Percentiles rank a stretch among this genome's conserved stretches.
Conservation (phyloP, 2,888 invertebrate species). For the Trichogramma evanescens region DNA sequence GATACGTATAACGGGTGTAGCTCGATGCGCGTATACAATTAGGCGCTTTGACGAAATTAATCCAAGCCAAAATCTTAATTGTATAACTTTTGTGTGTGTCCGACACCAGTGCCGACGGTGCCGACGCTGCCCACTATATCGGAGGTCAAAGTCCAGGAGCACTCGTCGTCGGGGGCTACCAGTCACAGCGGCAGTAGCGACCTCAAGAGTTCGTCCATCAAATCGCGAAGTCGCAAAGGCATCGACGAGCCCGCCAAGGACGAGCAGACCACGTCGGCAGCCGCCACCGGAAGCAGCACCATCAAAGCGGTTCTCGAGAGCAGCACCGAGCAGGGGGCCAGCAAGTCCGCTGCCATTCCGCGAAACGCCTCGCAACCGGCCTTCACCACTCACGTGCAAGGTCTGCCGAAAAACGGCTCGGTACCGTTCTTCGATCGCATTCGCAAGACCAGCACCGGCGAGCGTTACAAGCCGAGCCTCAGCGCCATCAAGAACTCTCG, state of each 20-base stretch:
- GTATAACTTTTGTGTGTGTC: slow-evolving; percentile 57
- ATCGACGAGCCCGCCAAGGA: slow-evolving; percentile 46
- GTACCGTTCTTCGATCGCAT: slow-evolving; percentile 85
- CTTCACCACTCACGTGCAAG: slow-evolving; percentile 66
- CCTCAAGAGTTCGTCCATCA: slow-evolving; percentile 36
- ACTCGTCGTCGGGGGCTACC: slow-evolving; percentile 53
- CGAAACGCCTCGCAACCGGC: slow-evolving; percentile 84
- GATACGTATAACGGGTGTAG: too few relatives aligned
- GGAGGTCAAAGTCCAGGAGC: slow-evolving; percentile 68
- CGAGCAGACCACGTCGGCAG: slow-evolving; percentile 26
- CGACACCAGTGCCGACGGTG: slow-evolving; percentile 74
- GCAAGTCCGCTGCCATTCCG: slow-evolving; percentile 53
- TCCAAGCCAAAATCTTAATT: slow-evolving; percentile 23
- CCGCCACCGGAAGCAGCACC: slow-evolving; percentile 37
- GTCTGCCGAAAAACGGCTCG: slow-evolving; percentile 79
- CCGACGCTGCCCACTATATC: slow-evolving; percentile 85
- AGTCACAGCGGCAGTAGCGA: slow-evolving; percentile 48
- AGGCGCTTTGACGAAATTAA: slow-evolving; percentile 19
- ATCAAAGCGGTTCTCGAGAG: slow-evolving; percentile 41
- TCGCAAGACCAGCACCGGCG: slow-evolving; percentile 75
- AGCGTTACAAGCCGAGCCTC: slow-evolving; percentile 76
- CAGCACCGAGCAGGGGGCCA: slow-evolving; percentile 31
- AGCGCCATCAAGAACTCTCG: slow-evolving; percentile 74
- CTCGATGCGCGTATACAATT: too few relatives aligned
- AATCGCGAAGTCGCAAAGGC: slow-evolving; percentile 37